A percentile compares a stretch with the other conserved stretches of the same genome.
Evolutionary conservation across 2,888 invertebrate species (phyloP).

Genomic region (Nephrotoma guestfalica): DNA sequence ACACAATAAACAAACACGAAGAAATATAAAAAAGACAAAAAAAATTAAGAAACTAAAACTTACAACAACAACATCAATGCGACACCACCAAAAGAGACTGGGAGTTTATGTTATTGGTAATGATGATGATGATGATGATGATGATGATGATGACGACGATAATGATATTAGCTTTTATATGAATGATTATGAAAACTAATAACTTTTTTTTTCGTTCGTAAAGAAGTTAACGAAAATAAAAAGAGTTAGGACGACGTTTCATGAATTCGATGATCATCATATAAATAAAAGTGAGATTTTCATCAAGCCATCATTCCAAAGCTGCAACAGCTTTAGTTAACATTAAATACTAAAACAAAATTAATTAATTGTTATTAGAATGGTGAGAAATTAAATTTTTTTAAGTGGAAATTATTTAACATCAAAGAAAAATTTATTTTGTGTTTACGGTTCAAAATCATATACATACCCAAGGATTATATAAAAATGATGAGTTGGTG

Average conservation of each 20-base stretch:
- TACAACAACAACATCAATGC: neutral
- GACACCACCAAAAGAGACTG: neutral
- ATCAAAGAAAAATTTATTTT: neutral
- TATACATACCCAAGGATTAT: neutral
- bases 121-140: neutral
- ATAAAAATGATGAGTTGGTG: neutral
- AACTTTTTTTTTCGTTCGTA: neutral
- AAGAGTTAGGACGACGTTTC: neutral
- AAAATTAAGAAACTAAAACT: neutral
- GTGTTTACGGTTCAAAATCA: neutral
- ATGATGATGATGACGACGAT: neutral
- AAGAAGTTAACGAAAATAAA: neutral
- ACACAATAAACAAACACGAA: neutral
- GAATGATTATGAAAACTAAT: neutral
- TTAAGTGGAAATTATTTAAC: neutral
- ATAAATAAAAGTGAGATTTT: slow-evolving; percentile 3
- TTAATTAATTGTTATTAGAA: neutral
- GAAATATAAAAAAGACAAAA: neutral
- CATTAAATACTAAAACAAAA: neutral
- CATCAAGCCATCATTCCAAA: neutral
- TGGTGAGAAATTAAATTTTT: neutral
- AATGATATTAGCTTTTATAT: neutral
- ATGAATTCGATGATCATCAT: neutral
- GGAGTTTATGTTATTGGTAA: neutral
- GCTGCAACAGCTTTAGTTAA: slow-evolving; percentile 1